Conservation (phyloP, 1,140 invertebrate genomes). For the Rhagoletis zephyria region DNA sequence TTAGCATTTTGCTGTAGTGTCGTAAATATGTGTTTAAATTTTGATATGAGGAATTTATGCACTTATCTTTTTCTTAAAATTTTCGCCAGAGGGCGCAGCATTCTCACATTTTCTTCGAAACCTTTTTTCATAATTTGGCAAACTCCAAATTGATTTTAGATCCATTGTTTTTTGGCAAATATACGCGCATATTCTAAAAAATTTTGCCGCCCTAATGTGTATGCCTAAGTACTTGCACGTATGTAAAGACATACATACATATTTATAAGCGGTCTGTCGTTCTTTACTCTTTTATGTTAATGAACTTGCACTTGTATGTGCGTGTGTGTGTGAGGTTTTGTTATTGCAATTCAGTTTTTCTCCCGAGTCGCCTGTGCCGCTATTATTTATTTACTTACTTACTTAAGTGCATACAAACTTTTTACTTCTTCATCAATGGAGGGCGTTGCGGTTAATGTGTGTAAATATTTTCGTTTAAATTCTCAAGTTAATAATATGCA, state of each 20-base stretch:
- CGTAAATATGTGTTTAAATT: no score
- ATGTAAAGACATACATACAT: neutral
- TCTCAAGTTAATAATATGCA: neutral
- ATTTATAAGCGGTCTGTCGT: neutral
- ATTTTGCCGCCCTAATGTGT: no score
- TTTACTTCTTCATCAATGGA: neutral
- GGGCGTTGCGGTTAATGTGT: neutral
- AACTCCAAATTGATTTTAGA: no score
- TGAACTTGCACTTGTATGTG: constrained; percentile 20
- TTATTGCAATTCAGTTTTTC: neutral
- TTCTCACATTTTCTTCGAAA: no score
- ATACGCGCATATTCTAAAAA: no score
- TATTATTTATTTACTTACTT: constrained; percentile 12
- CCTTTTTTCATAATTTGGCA: neutral
- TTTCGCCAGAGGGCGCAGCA: no score
- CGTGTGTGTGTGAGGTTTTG: neutral
- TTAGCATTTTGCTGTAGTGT: no score
- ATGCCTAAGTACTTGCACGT: neutral
- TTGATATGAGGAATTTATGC: no score
- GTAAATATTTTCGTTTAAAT: neutral
- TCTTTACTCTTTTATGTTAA: constrained; percentile 17
- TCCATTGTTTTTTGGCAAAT: no score
- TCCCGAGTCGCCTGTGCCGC: neutral
- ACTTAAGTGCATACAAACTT: neutral
- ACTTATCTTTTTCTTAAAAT: no score